A percentile compares a stretch with the other conserved stretches of the same genome.
Conservation (phyloP, 2,113 vertebrate species). For the Carassius carassius region DNA sequence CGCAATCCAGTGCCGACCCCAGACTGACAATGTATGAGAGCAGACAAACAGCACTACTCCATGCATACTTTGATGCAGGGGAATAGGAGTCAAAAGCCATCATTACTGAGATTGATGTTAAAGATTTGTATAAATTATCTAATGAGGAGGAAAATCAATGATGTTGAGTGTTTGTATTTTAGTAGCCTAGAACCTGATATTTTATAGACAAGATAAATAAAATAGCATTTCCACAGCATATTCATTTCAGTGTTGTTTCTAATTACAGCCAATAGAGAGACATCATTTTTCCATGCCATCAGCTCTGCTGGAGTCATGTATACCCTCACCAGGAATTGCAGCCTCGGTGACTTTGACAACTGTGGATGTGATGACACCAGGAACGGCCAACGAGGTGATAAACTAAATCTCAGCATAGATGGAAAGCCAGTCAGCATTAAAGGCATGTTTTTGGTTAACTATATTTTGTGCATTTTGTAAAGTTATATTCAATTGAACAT, state of each 20-base stretch:
- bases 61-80: slow-evolving; percentile 38
- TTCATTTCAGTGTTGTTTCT: not conserved
- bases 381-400: slow-evolving; percentile 90
- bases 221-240: not conserved
- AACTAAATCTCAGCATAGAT: not conserved
- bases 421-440: not conserved
- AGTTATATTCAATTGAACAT: not conserved
- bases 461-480: not conserved
- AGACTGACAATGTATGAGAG: slow-evolving; percentile 40
- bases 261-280: slow-evolving; percentile 89
- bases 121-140: not conserved
- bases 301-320: slow-evolving; percentile 98
- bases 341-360: slow-evolving; percentile 96
- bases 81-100: slow-evolving; percentile 17
- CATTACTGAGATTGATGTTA: not conserved
- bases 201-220: not conserved
- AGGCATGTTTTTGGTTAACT: not conserved
- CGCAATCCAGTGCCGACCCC: slow-evolving; percentile 46
- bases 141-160: not conserved
- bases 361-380: slow-evolving; percentile 96
- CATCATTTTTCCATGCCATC: slow-evolving; percentile 96
- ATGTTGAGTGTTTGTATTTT: not conserved
- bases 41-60: slow-evolving; percentile 38
- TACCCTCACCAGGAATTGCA: slow-evolving; percentile 97
- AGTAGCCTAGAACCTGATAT: not conserved